These are phyloP conservation scores for Paracyprichromis sp. DNA, from an alignment of 2,113 vertebrate genomes.

Conservation along the genomic window DNA sequence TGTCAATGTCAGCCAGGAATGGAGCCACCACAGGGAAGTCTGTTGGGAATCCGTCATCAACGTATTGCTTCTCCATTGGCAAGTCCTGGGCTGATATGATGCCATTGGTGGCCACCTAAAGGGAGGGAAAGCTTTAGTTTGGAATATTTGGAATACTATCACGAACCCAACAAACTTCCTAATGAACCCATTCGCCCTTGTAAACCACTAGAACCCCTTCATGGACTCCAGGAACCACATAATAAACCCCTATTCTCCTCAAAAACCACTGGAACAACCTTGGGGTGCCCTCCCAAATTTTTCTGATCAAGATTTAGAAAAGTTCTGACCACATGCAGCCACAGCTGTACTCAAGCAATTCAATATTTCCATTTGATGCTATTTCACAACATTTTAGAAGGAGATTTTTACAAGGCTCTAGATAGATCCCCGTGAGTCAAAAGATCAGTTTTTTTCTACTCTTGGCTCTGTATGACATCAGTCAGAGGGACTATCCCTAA, in stretches of 20 bases:
- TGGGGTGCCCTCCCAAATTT: neutral
- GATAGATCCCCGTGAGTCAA: neutral
- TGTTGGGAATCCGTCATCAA: constrained; percentile 92
- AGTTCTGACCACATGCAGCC: neutral
- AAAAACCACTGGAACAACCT: neutral
- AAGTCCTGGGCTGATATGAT: constrained; percentile 92
- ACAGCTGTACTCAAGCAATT: neutral
- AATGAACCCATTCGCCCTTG: neutral
- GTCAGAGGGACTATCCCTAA: neutral
- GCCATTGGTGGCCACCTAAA: constrained; percentile 95
- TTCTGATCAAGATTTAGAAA: neutral
- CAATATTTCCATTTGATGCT: neutral
- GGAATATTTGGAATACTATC: neutral
- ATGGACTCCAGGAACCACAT: neutral
- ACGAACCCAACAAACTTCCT: neutral
- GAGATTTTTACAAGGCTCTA: neutral
- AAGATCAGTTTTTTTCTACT: neutral
- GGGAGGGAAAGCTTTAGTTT: neutral
- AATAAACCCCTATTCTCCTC: constrained; percentile 4
- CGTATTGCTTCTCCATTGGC: constrained; percentile 94
- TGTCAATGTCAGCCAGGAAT: constrained; percentile 93
- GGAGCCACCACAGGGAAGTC: constrained; percentile 92
- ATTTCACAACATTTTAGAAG: neutral
- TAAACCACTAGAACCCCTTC: neutral
- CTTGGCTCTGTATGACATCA: neutral